A percentile compares a stretch with the other conserved stretches of the same genome.
phyloP scores from a whole-genome alignment of 2,888 invertebrate species.

The Asteroscopus sphinx region DNA sequence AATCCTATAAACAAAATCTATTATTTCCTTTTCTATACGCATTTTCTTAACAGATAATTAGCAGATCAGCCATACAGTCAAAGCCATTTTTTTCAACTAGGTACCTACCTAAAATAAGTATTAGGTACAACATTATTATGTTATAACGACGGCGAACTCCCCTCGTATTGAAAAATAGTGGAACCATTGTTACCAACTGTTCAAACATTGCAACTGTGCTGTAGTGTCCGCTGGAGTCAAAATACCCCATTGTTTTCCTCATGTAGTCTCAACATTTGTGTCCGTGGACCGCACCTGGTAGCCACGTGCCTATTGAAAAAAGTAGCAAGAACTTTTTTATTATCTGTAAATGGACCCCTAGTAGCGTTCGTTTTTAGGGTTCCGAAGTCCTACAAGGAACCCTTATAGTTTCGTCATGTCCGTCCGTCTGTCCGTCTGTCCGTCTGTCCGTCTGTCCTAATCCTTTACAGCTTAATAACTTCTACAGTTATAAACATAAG shows the following conservation, averaged over 20 bases:
- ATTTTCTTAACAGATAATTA: not conserved
- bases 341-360: conserved; percentile 33
- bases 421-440: too few species aligned
- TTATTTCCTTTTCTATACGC: too few species aligned
- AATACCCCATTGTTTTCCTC: conserved; percentile 79
- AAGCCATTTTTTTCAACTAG: conserved; percentile 38
- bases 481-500: too few species aligned
- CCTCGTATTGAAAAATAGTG: conserved; percentile 62
- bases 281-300: conserved; percentile 73
- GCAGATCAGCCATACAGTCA: not conserved
- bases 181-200: conserved; percentile 80
- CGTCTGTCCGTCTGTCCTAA: too few species aligned
- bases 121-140: conserved; percentile 52
- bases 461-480: too few species aligned
- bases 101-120: conserved; percentile 28
- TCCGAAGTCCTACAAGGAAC: too few species aligned
- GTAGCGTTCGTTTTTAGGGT: too few species aligned
- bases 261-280: conserved; percentile 76
- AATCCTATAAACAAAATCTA: too few species aligned
- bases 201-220: conserved; percentile 70
- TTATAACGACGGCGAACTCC: conserved; percentile 46
- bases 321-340: conserved; percentile 33
- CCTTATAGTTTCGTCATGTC: too few species aligned
- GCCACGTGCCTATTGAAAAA: conserved; percentile 68
- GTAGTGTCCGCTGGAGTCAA: conserved; percentile 76